Percentiles rank a stretch among this genome's conserved stretches.
Conservation (phyloP, 2,797 vertebrate genomes). For the Huso huso region DNA sequence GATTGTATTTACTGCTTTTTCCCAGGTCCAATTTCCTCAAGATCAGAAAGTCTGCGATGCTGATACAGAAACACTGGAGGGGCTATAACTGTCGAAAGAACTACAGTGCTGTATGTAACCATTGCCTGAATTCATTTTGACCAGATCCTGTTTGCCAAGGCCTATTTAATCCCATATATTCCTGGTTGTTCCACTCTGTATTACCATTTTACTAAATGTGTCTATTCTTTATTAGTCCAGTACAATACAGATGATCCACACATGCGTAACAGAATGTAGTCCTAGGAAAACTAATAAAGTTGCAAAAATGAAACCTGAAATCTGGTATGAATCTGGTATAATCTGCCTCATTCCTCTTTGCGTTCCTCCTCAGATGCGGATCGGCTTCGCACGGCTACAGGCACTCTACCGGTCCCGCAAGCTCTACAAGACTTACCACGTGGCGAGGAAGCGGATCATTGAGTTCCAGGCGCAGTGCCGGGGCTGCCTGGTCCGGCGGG, state of each 20-base stretch:
- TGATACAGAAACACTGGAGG: constrained; percentile 90
- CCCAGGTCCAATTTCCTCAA: constrained; percentile 87
- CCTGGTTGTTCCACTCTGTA: too few relatives aligned
- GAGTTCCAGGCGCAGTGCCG: constrained; percentile 80
- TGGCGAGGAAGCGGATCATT: constrained; percentile 73
- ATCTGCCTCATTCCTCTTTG: neutral
- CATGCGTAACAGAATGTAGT: too few relatives aligned
- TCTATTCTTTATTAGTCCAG: too few relatives aligned
- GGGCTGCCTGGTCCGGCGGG: constrained; percentile 79
- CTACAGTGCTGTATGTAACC: constrained; percentile 73
- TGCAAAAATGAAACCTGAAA: too few relatives aligned
- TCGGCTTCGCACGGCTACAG: constrained; percentile 87
- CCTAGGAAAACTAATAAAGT: too few relatives aligned
- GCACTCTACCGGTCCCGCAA: constrained; percentile 85
- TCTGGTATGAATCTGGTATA: neutral
- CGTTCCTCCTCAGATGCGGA: constrained; percentile 71
- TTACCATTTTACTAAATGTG: too few relatives aligned
- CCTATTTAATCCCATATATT: too few relatives aligned
- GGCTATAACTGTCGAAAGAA: constrained; percentile 84
- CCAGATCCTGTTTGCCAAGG: too few relatives aligned
- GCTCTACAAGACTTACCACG: constrained; percentile 77
- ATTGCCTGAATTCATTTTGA: neutral
- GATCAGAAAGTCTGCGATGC: constrained; percentile 76
- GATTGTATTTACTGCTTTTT: neutral
- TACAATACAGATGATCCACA: too few relatives aligned